Conservation (phyloP, 2,113 vertebrate genomes). For the Macrotis lagotis region DNA sequence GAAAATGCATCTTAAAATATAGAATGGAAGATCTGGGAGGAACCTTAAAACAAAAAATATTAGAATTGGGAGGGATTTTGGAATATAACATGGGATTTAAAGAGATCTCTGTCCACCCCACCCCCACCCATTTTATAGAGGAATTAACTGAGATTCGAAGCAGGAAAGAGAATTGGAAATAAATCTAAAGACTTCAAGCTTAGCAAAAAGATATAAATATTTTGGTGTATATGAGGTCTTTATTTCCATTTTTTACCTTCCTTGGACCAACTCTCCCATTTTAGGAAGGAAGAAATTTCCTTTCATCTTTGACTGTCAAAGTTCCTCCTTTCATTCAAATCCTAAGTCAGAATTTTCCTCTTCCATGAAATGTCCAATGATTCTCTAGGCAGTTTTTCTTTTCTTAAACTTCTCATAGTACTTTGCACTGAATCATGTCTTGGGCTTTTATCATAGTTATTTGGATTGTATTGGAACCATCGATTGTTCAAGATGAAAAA, state of each 20-base stretch:
- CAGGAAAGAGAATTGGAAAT: neutral
- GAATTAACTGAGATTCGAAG: neutral
- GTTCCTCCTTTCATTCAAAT: neutral
- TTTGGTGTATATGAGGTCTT: neutral
- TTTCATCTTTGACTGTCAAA: neutral
- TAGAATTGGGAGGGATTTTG: neutral
- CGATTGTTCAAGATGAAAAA: neutral
- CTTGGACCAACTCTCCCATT: neutral
- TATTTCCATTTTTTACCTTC: neutral
- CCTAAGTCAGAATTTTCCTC: neutral
- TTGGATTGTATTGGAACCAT: neutral
- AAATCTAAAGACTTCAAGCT: neutral
- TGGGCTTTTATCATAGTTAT: neutral
- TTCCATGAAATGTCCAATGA: neutral
- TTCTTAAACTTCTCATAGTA: neutral
- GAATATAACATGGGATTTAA: neutral
- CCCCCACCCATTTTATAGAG: neutral
- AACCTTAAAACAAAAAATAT: neutral
- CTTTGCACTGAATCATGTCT: neutral
- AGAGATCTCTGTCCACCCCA: neutral
- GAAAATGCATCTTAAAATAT: neutral
- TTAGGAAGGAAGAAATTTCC: neutral
- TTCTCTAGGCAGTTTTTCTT: neutral
- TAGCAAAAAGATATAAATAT: neutral
- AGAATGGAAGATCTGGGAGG: neutral